Evolutionary conservation across 2,797 vertebrate genomes (phyloP).

Genomic region (Agapornis canus): DNA sequence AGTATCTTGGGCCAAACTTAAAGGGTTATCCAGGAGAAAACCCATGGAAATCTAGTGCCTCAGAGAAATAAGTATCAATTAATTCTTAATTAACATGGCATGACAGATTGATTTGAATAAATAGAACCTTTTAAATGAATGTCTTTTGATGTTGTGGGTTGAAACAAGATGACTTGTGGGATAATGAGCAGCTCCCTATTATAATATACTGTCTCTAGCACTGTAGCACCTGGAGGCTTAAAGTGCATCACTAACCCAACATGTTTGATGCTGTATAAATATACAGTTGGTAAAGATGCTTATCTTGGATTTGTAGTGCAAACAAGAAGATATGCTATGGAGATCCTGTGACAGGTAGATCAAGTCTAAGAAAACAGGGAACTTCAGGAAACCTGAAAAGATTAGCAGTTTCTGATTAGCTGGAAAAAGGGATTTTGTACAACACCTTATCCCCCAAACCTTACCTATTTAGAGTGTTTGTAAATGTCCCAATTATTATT

Average conservation of each 20-base stretch:
- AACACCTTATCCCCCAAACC: background rate
- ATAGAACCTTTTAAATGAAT: background rate
- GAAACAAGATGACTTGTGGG: background rate
- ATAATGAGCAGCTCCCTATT: background rate
- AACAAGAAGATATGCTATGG: background rate
- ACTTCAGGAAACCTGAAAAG: background rate
- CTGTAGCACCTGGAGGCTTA: background rate
- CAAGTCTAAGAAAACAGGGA: background rate
- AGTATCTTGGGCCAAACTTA: background rate
- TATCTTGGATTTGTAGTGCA: slow-evolving; percentile 29
- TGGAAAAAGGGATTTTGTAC: background rate
- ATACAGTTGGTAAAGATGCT: background rate
- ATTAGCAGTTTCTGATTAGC: background rate
- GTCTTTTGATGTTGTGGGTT: background rate
- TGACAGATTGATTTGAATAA: slow-evolving; percentile 26
- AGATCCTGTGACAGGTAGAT: background rate
- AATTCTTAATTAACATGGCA: slow-evolving; percentile 40
- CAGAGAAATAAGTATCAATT: slow-evolving; percentile 19
- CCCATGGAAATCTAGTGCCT: background rate
- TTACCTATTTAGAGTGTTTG: background rate
- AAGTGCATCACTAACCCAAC: background rate
- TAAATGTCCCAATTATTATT: rapidly evolving
- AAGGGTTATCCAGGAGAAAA: slow-evolving; percentile 5
- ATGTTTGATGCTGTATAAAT: background rate
- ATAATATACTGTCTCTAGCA: background rate